Percentiles rank a stretch among this genome's conserved stretches.
Conservation (phyloP, 35 echinoderm and acorn worm genomes). For the Heliocidaris tuberculata region DNA sequence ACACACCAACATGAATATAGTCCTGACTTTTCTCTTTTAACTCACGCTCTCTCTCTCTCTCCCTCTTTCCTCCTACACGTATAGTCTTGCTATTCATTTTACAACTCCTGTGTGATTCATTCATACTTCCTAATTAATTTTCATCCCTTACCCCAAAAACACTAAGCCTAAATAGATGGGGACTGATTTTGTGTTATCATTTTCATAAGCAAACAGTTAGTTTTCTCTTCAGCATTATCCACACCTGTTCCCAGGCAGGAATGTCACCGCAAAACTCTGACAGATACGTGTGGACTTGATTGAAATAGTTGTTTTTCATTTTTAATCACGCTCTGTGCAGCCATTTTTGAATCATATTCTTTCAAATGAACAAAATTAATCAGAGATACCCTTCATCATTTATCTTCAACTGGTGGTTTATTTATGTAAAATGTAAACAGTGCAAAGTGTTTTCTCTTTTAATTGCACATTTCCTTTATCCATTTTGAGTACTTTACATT, state of each 20-base stretch:
- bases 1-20: too few relatives aligned
- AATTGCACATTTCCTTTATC: too few relatives aligned
- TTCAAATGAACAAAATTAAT: too few relatives aligned
- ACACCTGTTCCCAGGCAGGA: not conserved
- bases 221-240: not conserved
- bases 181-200: not conserved
- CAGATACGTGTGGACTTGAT: not conserved
- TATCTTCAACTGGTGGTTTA: too few relatives aligned
- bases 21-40: too few relatives aligned
- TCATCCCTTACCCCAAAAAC: not conserved
- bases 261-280: not conserved
- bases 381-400: too few relatives aligned
- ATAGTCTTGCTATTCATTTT: not conserved
- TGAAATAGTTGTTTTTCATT: not conserved
- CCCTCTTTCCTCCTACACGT: not conserved
- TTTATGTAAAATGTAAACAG: too few relatives aligned
- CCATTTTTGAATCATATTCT: too few relatives aligned
- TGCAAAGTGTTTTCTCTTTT: too few relatives aligned
- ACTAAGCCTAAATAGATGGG: not conserved
- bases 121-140: conserved; percentile 50
- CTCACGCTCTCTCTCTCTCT: not conserved
- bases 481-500: too few relatives aligned
- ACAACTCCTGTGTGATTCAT: conserved; percentile 44
- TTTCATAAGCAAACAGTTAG: conserved; percentile 10
- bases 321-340: not conserved